phyloP scores from a whole-genome alignment of 2,113 vertebrate genomes.

The Aviceda subcristata region DNA sequence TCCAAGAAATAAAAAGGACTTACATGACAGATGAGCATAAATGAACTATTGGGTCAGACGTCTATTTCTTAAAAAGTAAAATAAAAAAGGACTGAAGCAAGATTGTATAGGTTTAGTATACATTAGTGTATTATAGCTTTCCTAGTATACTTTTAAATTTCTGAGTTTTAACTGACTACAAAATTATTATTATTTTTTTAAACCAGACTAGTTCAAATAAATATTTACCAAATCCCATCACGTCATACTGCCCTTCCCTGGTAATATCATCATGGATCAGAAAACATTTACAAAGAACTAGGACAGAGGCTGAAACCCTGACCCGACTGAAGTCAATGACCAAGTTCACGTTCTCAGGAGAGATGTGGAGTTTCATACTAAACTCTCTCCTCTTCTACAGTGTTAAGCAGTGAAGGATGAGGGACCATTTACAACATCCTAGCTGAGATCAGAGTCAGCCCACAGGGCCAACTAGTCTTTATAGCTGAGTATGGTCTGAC shows the following conservation, averaged over 20 bases:
- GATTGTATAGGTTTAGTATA: not conserved
- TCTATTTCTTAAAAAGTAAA: constrained; percentile 23
- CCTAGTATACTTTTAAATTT: not conserved
- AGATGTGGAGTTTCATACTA: not conserved
- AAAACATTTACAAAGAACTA: constrained; percentile 12
- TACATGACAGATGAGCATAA: constrained; percentile 6
- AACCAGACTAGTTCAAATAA: not conserved
- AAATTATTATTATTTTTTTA: not conserved
- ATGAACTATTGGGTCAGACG: constrained; percentile 35
- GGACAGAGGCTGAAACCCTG: not conserved
- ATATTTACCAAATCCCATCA: constrained; percentile 1
- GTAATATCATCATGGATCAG: not conserved
- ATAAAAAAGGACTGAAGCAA: not conserved
- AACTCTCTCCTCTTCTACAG: not conserved
- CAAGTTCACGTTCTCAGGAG: not conserved
- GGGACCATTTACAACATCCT: not conserved
- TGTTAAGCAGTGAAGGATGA: not conserved
- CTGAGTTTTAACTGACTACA: not conserved
- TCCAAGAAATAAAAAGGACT: constrained; percentile 52
- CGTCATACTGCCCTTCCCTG: not conserved
- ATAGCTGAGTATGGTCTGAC: not conserved
- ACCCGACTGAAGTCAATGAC: not conserved
- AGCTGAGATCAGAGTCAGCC: not conserved
- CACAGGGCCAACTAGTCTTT: not conserved
- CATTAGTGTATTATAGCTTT: not conserved